phyloP scores from a whole-genome alignment of 2,113 vertebrate genomes.

The Calyptommatus sinebrachiatus region DNA sequence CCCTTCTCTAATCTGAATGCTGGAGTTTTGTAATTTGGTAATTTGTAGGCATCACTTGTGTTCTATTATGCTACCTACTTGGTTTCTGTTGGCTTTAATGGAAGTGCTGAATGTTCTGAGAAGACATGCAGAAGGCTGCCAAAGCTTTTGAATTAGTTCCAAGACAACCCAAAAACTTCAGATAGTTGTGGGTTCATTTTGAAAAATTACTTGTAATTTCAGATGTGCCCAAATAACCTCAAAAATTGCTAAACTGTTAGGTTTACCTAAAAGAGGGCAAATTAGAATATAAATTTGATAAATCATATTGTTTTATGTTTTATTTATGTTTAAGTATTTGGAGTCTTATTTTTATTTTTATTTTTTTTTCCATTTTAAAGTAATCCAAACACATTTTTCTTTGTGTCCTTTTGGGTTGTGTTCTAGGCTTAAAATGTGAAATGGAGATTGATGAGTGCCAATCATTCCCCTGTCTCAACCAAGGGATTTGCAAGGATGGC shows the following conservation, averaged over 20 bases:
- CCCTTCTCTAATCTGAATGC: too few species aligned
- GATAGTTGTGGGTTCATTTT: too few species aligned
- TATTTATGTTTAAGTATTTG: slow-evolving; percentile 2
- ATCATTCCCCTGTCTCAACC: slow-evolving; percentile 86
- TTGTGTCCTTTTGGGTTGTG: slow-evolving; percentile 34
- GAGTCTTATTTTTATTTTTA: background rate
- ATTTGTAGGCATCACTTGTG: too few species aligned
- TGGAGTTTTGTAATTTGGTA: too few species aligned
- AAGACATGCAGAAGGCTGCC: too few species aligned
- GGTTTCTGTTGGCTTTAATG: too few species aligned
- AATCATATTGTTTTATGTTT: background rate
- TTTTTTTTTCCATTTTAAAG: background rate
- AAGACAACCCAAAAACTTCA: too few species aligned
- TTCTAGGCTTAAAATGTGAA: slow-evolving; percentile 93
- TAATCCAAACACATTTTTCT: slow-evolving; percentile 9
- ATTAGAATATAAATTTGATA: background rate
- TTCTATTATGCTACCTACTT: too few species aligned
- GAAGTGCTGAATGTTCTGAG: too few species aligned
- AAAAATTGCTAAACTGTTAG: background rate
- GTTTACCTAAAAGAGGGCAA: rapidly evolving
- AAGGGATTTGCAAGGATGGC: slow-evolving; percentile 84
- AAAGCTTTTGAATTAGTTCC: too few species aligned
- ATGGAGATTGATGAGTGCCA: slow-evolving; percentile 90
- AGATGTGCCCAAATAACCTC: too few species aligned
- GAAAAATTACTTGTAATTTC: too few species aligned